These are phyloP conservation scores for Enteromius afrohamiltoni DNA, from an alignment of 2,797 vertebrate genomes.

Conservation along the genomic window DNA sequence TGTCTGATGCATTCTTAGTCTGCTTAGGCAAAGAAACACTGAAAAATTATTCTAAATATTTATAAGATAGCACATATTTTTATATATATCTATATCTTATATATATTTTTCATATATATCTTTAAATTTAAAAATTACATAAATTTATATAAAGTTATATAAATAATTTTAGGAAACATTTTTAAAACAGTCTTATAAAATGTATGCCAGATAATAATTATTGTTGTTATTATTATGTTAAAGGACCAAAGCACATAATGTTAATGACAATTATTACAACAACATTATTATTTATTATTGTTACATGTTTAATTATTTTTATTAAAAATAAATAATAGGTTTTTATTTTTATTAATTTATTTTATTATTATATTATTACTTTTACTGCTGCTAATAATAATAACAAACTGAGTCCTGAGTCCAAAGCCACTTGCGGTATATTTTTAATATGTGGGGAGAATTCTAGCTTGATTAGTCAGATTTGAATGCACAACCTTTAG, in stretches of 20 bases:
- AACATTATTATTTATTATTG: neutral
- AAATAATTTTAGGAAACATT: neutral
- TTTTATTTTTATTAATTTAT: no score
- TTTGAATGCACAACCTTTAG: neutral
- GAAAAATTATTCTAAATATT: neutral
- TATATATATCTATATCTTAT: no score
- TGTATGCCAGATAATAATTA: neutral
- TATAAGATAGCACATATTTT: neutral
- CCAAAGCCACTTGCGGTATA: neutral
- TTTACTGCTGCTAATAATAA: no score
- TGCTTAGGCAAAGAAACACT: neutral
- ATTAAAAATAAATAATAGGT: no score
- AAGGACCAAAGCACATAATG: neutral
- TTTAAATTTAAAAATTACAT: no score
- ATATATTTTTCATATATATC: no score
- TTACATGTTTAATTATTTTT: no score
- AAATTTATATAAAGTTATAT: no score
- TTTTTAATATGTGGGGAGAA: neutral
- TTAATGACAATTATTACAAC: no score
- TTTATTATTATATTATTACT: no score
- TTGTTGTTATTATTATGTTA: neutral
- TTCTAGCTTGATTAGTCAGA: neutral
- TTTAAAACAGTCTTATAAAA: neutral
- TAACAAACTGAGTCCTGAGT: neutral
- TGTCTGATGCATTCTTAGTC: conserved; percentile 36